Percentiles rank a stretch among this genome's conserved stretches.
These are phyloP conservation scores for Zalophus californianus DNA, from an alignment of 2,797 vertebrate genomes.

Conservation along the genomic window DNA sequence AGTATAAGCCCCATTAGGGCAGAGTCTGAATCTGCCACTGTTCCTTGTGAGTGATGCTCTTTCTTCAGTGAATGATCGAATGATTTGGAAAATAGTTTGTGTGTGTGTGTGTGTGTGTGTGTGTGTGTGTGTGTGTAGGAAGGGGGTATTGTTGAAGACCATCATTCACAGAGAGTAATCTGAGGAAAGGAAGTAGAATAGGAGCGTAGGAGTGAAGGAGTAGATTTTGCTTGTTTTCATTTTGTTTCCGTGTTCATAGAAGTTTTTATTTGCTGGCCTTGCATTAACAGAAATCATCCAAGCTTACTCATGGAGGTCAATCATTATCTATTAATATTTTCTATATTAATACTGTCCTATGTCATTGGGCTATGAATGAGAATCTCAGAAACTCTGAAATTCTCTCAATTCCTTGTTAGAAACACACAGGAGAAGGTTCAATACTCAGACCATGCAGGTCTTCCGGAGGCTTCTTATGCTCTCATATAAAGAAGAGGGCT, in stretches of 20 bases:
- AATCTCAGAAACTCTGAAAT: background rate
- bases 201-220: background rate
- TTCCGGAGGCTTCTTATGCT: background rate
- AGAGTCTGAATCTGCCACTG: background rate
- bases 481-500: background rate
- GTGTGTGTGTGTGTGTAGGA: no score
- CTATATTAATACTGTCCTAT: background rate
- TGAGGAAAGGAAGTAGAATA: background rate
- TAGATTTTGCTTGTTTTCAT: background rate
- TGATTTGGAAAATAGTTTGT: background rate
- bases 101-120: no score
- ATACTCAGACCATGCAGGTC: background rate
- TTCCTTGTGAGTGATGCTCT: background rate
- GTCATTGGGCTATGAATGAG: background rate
- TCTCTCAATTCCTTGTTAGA: conserved; percentile 32
- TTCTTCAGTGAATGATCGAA: background rate
- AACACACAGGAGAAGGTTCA: background rate
- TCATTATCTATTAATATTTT: background rate
- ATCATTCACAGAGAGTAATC: background rate
- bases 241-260: background rate
- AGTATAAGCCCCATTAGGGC: background rate
- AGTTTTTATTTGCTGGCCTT: background rate
- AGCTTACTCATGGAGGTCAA: background rate
- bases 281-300: background rate
- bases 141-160: background rate